phyloP scores from a whole-genome alignment of 1,140 invertebrate species.

The Macrosteles quadrilineatus region DNA sequence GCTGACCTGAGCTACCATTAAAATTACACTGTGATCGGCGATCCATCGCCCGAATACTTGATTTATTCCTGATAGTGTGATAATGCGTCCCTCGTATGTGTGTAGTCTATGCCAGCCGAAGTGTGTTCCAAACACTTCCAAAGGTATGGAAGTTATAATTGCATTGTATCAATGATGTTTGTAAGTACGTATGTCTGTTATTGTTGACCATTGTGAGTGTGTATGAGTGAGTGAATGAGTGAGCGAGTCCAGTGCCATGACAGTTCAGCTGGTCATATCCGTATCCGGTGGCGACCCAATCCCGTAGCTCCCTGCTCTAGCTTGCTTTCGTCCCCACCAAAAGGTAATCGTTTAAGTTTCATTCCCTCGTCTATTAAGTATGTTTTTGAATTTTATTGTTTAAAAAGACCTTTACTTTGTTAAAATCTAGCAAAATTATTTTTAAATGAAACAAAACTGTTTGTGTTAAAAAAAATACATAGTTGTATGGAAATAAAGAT shows the following conservation, averaged over 20 bases:
- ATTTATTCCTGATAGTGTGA: conserved; percentile 42
- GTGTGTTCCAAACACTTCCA: conserved; percentile 42
- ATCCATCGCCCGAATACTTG: conserved; percentile 12
- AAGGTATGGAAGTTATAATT: conserved; percentile 41
- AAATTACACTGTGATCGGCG: conserved; percentile 26
- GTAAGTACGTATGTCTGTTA: conserved; percentile 34
- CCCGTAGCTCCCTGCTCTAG: conserved; percentile 19
- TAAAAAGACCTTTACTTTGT: conserved; percentile 25
- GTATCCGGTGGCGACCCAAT: not conserved
- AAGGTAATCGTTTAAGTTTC: conserved; percentile 17
- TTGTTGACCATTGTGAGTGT: conserved; percentile 34
- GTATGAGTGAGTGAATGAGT: conserved; percentile 17
- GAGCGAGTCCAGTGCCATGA: conserved; percentile 33
- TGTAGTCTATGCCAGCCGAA: conserved; percentile 42
- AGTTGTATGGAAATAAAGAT: conserved; percentile 26
- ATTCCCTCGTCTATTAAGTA: conserved; percentile 19
- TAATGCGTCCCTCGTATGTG: conserved; percentile 39
- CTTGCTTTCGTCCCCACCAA: conserved; percentile 19
- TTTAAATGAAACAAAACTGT: conserved; percentile 8
- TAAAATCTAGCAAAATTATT: conserved; percentile 13
- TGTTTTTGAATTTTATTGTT: conserved; percentile 18
- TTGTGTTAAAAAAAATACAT: conserved; percentile 9
- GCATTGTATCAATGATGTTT: conserved; percentile 43
- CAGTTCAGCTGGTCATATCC: conserved; percentile 34
- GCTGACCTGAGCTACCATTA: conserved; percentile 31